phyloP scores from a whole-genome alignment of 2,113 vertebrate species.

The Macquaria australasica region DNA sequence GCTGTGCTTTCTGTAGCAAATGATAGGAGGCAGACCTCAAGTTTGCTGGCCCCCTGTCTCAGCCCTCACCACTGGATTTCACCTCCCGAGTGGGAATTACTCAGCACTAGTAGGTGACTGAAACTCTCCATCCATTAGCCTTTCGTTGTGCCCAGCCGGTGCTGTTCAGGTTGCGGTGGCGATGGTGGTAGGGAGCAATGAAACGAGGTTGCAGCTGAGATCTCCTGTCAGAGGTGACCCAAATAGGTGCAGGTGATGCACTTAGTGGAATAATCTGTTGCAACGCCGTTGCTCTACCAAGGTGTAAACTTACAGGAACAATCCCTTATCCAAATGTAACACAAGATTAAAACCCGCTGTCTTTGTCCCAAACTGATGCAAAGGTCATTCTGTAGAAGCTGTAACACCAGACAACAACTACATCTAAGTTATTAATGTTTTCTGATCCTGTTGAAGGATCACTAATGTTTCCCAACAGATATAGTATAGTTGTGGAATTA shows the following conservation, averaged over 20 bases:
- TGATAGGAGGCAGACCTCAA: slow-evolving; percentile 37
- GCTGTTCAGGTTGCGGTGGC: slow-evolving; percentile 16
- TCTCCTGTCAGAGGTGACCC: slow-evolving; percentile 58
- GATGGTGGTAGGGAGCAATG: not conserved
- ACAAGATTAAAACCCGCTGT: slow-evolving; percentile 33
- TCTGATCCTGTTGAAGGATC: not conserved
- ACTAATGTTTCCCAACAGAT: not conserved
- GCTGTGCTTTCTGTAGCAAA: slow-evolving; percentile 57
- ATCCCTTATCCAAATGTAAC: slow-evolving; percentile 44
- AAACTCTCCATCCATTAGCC: slow-evolving; percentile 47
- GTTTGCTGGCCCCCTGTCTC: slow-evolving; percentile 39
- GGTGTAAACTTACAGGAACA: slow-evolving; percentile 46
- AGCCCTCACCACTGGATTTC: slow-evolving; percentile 32
- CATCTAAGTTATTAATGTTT: slow-evolving; percentile 14
- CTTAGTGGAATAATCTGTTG: slow-evolving; percentile 46
- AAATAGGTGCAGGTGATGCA: slow-evolving; percentile 58
- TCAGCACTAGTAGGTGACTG: slow-evolving; percentile 23
- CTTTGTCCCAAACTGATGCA: slow-evolving; percentile 19
- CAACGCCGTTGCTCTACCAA: slow-evolving; percentile 8
- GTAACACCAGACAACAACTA: slow-evolving; percentile 1
- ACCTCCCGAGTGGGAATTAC: slow-evolving; percentile 26
- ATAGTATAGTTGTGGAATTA: not conserved
- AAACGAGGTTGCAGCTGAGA: slow-evolving; percentile 38
- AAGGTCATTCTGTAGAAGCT: slow-evolving; percentile 28
- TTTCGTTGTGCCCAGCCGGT: slow-evolving; percentile 7